Percentiles rank a stretch among this genome's conserved stretches.
These are phyloP conservation scores for Porites lutea DNA, from an alignment of 64 coral and sea anemone species.

Conservation along the genomic window DNA sequence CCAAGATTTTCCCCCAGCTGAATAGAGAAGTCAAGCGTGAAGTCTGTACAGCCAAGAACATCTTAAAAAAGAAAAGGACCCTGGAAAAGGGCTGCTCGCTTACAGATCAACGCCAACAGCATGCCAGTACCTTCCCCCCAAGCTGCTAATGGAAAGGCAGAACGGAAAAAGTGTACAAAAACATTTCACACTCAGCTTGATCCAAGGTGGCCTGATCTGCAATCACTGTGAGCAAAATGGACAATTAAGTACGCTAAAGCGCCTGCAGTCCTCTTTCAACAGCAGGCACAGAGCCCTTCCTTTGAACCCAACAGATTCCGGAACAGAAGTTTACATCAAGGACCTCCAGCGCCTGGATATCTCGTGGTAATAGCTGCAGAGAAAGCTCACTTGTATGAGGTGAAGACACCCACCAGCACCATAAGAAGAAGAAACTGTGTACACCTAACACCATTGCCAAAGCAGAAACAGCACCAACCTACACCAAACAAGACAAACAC, in stretches of 20 bases:
- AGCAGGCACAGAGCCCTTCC: background rate
- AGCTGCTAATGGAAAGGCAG: slow-evolving; percentile 44
- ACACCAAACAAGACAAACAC: too few species aligned
- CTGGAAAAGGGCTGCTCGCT: slow-evolving; percentile 20
- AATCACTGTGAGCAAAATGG: background rate
- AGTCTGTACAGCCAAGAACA: slow-evolving; percentile 49
- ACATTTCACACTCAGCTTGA: background rate
- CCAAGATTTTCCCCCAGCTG: background rate
- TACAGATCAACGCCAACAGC: slow-evolving; percentile 64
- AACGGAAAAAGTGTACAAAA: slow-evolving; percentile 33
- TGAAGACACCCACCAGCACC: slow-evolving; percentile 36
- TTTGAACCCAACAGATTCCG: slow-evolving; percentile 33
- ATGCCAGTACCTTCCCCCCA: slow-evolving; percentile 23
- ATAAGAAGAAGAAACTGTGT: background rate
- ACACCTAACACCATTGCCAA: too few species aligned
- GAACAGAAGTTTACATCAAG: slow-evolving; percentile 37
- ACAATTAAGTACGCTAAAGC: background rate
- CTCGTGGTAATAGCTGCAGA: slow-evolving; percentile 4
- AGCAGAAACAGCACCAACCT: background rate
- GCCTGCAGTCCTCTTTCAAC: slow-evolving; percentile 11
- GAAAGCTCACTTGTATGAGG: slow-evolving; percentile 44
- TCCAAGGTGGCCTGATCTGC: slow-evolving; percentile 17
- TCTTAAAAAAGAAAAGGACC: slow-evolving; percentile 56
- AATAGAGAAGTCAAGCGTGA: slow-evolving; percentile 54
- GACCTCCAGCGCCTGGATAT: slow-evolving; percentile 33